A percentile compares a stretch with the other conserved stretches of the same genome.
phyloP scores from a whole-genome alignment of 2,113 vertebrate genomes.

The Brachyistius frenatus region DNA sequence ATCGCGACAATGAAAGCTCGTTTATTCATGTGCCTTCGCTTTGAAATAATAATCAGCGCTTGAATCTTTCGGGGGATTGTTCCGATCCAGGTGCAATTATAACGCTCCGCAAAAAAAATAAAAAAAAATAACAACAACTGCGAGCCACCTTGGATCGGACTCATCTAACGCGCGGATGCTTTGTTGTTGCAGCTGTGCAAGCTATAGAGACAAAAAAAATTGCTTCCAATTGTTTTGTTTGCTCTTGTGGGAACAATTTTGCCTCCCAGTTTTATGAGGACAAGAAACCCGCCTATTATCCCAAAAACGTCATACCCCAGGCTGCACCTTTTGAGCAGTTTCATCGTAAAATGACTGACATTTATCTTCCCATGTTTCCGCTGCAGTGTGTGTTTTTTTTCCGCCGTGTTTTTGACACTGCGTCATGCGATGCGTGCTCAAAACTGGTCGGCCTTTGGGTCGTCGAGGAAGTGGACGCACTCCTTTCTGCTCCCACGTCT shows the following conservation, averaged over 20 bases:
- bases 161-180: conserved; percentile 11
- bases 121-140: too few relatives aligned
- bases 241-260: conserved; percentile 15
- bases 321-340: conserved; percentile 1
- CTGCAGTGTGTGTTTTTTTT: not conserved
- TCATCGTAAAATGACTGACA: not conserved
- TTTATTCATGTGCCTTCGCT: not conserved
- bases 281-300: conserved; percentile 4
- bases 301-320: not conserved
- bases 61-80: not conserved
- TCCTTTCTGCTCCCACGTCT: conserved; percentile 18
- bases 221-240: conserved; percentile 23
- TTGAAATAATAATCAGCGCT: not conserved
- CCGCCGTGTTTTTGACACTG: too few relatives aligned
- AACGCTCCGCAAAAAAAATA: not conserved
- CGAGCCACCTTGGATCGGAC: not conserved
- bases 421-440: too few relatives aligned
- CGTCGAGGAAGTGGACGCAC: conserved; percentile 12
- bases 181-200: conserved; percentile 1
- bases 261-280: conserved; percentile 10
- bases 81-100: not conserved
- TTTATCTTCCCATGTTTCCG: not conserved
- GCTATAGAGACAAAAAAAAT: conserved; percentile 3
- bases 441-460: not conserved
- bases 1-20: not conserved